Percentiles rank a stretch among this genome's conserved stretches.
These are phyloP conservation scores for Diachrysia chrysitis DNA, from an alignment of 2,888 invertebrate genomes.

Conservation along the genomic window DNA sequence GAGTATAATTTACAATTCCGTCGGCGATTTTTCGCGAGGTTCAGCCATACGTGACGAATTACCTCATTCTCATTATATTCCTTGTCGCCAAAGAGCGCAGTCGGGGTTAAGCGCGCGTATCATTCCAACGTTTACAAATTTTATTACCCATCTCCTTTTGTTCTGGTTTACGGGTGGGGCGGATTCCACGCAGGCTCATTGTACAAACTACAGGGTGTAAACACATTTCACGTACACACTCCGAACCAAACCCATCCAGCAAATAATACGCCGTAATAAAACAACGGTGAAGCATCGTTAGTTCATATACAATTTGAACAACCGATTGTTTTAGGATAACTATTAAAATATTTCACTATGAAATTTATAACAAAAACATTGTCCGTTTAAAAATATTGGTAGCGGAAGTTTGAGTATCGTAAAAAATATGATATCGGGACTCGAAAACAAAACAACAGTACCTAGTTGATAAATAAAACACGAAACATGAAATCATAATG, in stretches of 20 bases:
- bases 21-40: constrained; percentile 59
- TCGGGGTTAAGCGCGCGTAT: constrained; percentile 85
- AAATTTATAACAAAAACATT: constrained; percentile 46
- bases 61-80: constrained; percentile 77
- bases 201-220: constrained; percentile 57
- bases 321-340: constrained; percentile 49
- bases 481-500: constrained; percentile 21
- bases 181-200: constrained; percentile 56
- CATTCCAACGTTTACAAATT: constrained; percentile 86
- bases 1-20: constrained; percentile 55
- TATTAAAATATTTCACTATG: constrained; percentile 44
- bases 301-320: constrained; percentile 51
- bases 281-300: constrained; percentile 39
- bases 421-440: constrained; percentile 31
- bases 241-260: constrained; percentile 16
- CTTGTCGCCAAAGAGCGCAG: constrained; percentile 73
- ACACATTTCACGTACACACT: constrained; percentile 32
- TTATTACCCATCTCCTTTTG: constrained; percentile 84
- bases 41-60: constrained; percentile 74
- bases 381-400: constrained; percentile 42
- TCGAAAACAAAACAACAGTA: constrained; percentile 28
- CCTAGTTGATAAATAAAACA: constrained; percentile 30
- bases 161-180: constrained; percentile 71
- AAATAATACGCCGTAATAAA: constrained; percentile 37
- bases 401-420: constrained; percentile 28